Percentiles rank a stretch among this genome's conserved stretches.
These are phyloP conservation scores for Acrocephalus arundinaceus DNA, from an alignment of 2,113 vertebrate genomes.

Conservation along the genomic window DNA sequence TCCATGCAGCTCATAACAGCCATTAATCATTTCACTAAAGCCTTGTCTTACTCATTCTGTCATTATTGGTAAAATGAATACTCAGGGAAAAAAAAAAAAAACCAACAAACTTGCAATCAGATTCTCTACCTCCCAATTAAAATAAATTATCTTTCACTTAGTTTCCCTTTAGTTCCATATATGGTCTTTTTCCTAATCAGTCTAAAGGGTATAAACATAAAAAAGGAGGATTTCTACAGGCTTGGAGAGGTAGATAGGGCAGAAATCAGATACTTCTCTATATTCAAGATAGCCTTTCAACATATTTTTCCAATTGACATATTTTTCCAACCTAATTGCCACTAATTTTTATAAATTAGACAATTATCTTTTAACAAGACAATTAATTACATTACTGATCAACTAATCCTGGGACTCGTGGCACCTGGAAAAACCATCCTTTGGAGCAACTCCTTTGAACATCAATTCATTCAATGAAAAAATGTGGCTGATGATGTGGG, in stretches of 20 bases:
- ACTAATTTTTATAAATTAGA: neutral
- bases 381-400: neutral
- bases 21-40: neutral
- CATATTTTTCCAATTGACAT: neutral
- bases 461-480: neutral
- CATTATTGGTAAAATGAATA: neutral
- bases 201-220: neutral
- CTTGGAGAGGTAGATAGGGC: neutral
- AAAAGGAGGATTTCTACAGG: neutral
- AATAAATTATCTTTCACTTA: neutral
- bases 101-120: neutral
- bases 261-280: neutral
- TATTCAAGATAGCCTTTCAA: neutral
- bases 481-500: accelerated
- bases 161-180: neutral
- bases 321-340: neutral
- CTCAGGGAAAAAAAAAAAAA: neutral
- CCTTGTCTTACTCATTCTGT: neutral
- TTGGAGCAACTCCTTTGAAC: neutral
- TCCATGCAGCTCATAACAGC: neutral
- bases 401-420: neutral
- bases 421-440: neutral
- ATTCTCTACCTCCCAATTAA: neutral
- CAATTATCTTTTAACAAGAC: neutral
- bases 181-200: neutral